Percentiles rank a stretch among this genome's conserved stretches.
phyloP scores from a whole-genome alignment of 2,797 vertebrate genomes.

The Micromesistius poutassou region DNA sequence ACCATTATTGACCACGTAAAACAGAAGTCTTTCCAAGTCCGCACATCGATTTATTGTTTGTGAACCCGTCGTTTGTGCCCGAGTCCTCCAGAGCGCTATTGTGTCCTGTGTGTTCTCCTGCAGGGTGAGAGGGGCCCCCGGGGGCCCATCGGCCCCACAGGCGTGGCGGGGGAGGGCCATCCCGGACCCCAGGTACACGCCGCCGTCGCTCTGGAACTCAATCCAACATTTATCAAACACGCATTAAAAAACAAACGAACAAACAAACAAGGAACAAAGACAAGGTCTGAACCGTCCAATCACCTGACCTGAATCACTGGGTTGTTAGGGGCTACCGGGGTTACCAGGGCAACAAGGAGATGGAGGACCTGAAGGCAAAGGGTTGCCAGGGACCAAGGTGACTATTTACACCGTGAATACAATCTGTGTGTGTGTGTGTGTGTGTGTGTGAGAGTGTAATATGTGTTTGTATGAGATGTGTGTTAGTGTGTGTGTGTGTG shows the following conservation, averaged over 20 bases:
- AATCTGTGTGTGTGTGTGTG: not conserved
- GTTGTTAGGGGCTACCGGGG: conserved; percentile 75
- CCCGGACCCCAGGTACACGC: conserved; percentile 73
- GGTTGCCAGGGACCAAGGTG: conserved; percentile 82
- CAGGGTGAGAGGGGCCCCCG: conserved; percentile 75
- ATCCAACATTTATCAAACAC: not conserved
- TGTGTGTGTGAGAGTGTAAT: not conserved
- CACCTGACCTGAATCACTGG: not conserved
- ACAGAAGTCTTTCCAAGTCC: not conserved
- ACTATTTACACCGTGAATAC: conserved; percentile 2
- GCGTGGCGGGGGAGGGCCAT: conserved; percentile 75
- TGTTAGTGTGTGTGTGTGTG: not conserved
- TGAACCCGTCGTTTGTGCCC: not conserved
- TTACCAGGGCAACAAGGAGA: conserved; percentile 75
- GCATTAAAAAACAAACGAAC: not conserved
- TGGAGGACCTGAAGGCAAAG: conserved; percentile 74
- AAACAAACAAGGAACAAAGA: not conserved
- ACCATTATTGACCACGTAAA: not conserved
- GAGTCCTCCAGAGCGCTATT: not conserved
- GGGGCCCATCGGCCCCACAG: conserved; percentile 72
- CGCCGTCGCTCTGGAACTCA: not conserved
- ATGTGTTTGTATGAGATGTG: not conserved
- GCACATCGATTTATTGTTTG: not conserved
- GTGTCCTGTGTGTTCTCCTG: conserved; percentile 16
- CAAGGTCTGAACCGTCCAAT: not conserved